Conservation (phyloP, 2,888 invertebrate species). For the Girardia tigrina region DNA sequence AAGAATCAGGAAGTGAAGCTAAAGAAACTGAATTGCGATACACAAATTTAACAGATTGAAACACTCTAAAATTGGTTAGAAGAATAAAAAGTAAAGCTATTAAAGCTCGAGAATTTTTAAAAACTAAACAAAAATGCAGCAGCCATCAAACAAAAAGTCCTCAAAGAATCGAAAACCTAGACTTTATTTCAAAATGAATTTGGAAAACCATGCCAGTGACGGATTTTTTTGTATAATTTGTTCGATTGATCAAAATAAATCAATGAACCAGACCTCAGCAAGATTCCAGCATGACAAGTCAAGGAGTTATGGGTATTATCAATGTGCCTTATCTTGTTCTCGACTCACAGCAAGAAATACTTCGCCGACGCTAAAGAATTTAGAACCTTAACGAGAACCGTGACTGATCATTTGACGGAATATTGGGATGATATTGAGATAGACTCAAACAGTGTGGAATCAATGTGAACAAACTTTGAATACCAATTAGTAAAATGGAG, state of each 20-base stretch:
- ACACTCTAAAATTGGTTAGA: slow-evolving; percentile 44
- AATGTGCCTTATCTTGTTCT: slow-evolving; percentile 52
- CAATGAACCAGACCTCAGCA: slow-evolving; percentile 50
- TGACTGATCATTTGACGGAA: slow-evolving; percentile 52
- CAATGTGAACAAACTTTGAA: slow-evolving; percentile 43
- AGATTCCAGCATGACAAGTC: slow-evolving; percentile 45
- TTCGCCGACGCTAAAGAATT: slow-evolving; percentile 52
- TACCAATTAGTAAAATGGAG: slow-evolving; percentile 48
- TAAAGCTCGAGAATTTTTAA: slow-evolving; percentile 44
- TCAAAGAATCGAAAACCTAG: slow-evolving; percentile 47
- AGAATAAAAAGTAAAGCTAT: slow-evolving; percentile 45
- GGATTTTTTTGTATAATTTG: slow-evolving; percentile 53
- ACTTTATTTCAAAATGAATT: slow-evolving; percentile 51
- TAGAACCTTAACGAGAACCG: slow-evolving; percentile 47
- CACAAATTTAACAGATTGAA: no score
- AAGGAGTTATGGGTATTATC: slow-evolving; percentile 45
- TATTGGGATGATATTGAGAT: slow-evolving; percentile 51
- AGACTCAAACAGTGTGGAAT: slow-evolving; percentile 39
- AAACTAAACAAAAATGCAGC: slow-evolving; percentile 45
- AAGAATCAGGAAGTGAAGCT: no score
- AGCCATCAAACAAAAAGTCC: slow-evolving; percentile 44
- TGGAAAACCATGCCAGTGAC: slow-evolving; percentile 49
- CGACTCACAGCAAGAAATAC: slow-evolving; percentile 53
- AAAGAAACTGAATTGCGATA: no score
- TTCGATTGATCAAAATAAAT: slow-evolving; percentile 52